Evolutionary conservation across 2,888 invertebrate species (phyloP).

Genomic region (Drosophila robusta): DNA sequence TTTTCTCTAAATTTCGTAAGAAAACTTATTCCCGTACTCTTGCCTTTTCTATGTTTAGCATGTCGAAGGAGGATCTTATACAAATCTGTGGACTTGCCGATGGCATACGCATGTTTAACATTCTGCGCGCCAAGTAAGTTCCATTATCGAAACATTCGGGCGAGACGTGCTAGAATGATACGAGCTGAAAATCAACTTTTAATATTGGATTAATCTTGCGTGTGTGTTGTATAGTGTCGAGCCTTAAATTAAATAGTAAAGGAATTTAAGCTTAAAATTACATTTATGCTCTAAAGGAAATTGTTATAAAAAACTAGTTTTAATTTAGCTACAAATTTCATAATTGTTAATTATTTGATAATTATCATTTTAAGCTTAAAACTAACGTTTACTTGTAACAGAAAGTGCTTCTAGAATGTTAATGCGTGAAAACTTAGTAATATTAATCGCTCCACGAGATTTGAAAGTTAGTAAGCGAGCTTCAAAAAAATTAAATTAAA

Average conservation of each 20-base stretch:
- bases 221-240: not conserved
- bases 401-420: not conserved
- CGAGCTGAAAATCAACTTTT: slow-evolving; percentile 25
- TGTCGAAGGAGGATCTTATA: slow-evolving; percentile 95
- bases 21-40: slow-evolving; percentile 1
- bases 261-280: no score
- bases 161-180: slow-evolving; percentile 10
- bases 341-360: no score
- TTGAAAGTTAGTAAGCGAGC: not conserved
- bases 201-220: not conserved
- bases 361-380: no score
- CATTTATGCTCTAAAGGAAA: no score
- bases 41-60: slow-evolving; percentile 83
- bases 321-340: no score
- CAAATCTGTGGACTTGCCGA: slow-evolving; percentile 97
- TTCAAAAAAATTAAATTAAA: no score
- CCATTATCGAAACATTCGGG: not conserved
- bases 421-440: not conserved
- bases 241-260: no score
- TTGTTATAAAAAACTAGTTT: no score
- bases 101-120: slow-evolving; percentile 96
- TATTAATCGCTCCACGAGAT: not conserved
- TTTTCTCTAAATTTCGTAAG: not conserved
- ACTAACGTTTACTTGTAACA: no score
- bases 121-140: slow-evolving; percentile 92